Percentiles rank a stretch among this genome's conserved stretches.
These are phyloP conservation scores for Ophion ellenae DNA, from an alignment of 2,888 invertebrate genomes.

Conservation along the genomic window DNA sequence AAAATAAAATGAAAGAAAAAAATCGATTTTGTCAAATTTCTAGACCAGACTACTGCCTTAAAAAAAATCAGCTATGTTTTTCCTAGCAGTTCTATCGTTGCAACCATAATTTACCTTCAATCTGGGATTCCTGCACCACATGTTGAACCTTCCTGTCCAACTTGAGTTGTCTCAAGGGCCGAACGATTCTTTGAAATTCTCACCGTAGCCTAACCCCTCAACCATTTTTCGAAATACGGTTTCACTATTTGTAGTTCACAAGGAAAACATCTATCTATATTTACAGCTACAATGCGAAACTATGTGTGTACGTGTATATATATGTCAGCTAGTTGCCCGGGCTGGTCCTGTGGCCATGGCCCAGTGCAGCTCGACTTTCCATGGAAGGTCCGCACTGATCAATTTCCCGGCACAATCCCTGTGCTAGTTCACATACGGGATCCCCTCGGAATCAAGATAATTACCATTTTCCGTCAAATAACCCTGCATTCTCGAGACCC, in stretches of 20 bases:
- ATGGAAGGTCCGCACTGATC: slow-evolving; percentile 41
- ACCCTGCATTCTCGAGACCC: slow-evolving; percentile 3
- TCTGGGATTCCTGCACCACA: too few relatives aligned
- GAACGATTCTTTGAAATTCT: too few relatives aligned
- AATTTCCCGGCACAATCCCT: slow-evolving; percentile 14
- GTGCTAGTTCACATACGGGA: slow-evolving; percentile 1
- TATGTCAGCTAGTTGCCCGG: slow-evolving; percentile 37
- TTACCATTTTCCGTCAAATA: slow-evolving; percentile 39
- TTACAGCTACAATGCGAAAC: not conserved
- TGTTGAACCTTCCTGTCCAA: too few relatives aligned
- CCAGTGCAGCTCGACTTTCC: slow-evolving; percentile 44
- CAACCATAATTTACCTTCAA: too few relatives aligned
- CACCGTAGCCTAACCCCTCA: not conserved
- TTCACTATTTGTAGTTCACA: too few relatives aligned
- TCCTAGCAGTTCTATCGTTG: too few relatives aligned
- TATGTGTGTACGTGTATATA: not conserved
- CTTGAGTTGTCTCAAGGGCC: too few relatives aligned
- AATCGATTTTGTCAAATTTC: too few relatives aligned
- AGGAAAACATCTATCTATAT: not conserved
- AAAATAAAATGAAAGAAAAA: too few relatives aligned
- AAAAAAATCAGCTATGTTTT: too few relatives aligned
- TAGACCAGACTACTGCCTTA: too few relatives aligned
- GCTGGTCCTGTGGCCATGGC: slow-evolving; percentile 57
- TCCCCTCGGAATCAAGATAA: slow-evolving; percentile 12
- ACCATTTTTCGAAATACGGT: too few relatives aligned